These are phyloP conservation scores for Macrosteles quadrilineatus DNA, from an alignment of 1,140 invertebrate species.

Conservation along the genomic window DNA sequence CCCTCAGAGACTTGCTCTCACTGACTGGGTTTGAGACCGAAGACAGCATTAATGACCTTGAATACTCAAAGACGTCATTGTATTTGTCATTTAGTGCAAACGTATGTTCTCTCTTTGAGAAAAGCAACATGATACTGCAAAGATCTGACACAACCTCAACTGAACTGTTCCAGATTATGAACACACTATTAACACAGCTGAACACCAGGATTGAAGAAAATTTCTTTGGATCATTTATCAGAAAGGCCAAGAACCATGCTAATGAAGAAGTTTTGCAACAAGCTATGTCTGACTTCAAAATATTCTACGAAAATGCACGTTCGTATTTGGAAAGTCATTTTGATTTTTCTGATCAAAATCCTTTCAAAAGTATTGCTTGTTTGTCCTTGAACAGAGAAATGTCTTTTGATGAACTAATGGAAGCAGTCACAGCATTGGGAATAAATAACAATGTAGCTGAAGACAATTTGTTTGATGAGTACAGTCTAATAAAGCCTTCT, in stretches of 20 bases:
- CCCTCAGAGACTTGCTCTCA: constrained; percentile 23
- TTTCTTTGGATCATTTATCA: constrained; percentile 21
- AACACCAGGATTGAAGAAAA: constrained; percentile 23
- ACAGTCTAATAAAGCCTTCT: constrained; percentile 5
- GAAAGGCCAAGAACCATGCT: constrained; percentile 17
- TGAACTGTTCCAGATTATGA: constrained; percentile 18
- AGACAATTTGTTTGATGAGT: background rate
- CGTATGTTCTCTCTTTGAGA: constrained; percentile 25
- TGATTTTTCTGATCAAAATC: constrained; percentile 21
- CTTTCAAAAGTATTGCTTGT: constrained; percentile 15
- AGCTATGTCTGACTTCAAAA: constrained; percentile 20
- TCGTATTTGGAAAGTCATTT: constrained; percentile 22
- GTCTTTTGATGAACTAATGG: constrained; percentile 19
- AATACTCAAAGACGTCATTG: constrained; percentile 26
- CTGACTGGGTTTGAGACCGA: constrained; percentile 15
- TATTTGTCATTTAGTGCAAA: constrained; percentile 26
- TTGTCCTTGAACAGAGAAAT: constrained; percentile 7
- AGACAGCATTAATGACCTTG: constrained; percentile 9
- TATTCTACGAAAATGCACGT: constrained; percentile 22
- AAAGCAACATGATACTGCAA: constrained; percentile 6
- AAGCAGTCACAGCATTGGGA: constrained; percentile 9
- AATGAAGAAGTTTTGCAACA: constrained; percentile 22
- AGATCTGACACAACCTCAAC: constrained; percentile 23
- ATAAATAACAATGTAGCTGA: constrained; percentile 17
- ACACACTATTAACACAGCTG: background rate